Conservation (phyloP, 2,888 invertebrate genomes). For the Platynereis dumerilii region DNA sequence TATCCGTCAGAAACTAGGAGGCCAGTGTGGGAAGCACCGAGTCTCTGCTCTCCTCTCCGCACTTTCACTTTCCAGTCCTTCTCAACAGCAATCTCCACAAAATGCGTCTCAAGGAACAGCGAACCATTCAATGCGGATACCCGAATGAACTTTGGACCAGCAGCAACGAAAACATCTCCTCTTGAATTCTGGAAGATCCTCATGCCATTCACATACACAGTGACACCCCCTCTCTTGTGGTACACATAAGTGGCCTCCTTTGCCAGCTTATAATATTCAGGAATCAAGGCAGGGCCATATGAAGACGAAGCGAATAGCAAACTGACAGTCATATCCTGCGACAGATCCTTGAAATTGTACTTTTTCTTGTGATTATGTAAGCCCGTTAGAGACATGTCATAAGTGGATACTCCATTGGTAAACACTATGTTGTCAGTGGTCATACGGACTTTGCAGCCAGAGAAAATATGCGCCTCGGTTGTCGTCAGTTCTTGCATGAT, state of each 20-base stretch:
- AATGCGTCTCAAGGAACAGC: slow-evolving; percentile 57
- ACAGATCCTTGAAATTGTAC: slow-evolving; percentile 51
- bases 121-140: slow-evolving; percentile 55
- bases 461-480: slow-evolving; percentile 57
- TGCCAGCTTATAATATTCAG: slow-evolving; percentile 54
- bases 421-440: slow-evolving; percentile 47
- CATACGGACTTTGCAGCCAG: slow-evolving; percentile 48
- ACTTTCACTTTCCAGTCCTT: slow-evolving; percentile 53
- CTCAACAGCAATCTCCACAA: slow-evolving; percentile 62
- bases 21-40: slow-evolving; percentile 39
- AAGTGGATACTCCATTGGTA: slow-evolving; percentile 48
- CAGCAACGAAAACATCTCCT: slow-evolving; percentile 60
- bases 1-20: slow-evolving; percentile 32
- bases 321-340: slow-evolving; percentile 56
- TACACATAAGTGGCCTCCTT: slow-evolving; percentile 56
- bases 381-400: slow-evolving; percentile 48
- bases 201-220: slow-evolving; percentile 60
- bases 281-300: slow-evolving; percentile 56
- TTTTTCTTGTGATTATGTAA: slow-evolving; percentile 40
- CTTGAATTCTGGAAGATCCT: slow-evolving; percentile 57
- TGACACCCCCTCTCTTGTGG: slow-evolving; percentile 50
- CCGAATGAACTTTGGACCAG: slow-evolving; percentile 60
- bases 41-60: slow-evolving; percentile 46
- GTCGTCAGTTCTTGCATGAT: slow-evolving; percentile 61
- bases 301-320: slow-evolving; percentile 56